A percentile compares a stretch with the other conserved stretches of the same genome.
Evolutionary conservation across 2,797 vertebrate species (phyloP).

Genomic region (Sebastes variabilis): DNA sequence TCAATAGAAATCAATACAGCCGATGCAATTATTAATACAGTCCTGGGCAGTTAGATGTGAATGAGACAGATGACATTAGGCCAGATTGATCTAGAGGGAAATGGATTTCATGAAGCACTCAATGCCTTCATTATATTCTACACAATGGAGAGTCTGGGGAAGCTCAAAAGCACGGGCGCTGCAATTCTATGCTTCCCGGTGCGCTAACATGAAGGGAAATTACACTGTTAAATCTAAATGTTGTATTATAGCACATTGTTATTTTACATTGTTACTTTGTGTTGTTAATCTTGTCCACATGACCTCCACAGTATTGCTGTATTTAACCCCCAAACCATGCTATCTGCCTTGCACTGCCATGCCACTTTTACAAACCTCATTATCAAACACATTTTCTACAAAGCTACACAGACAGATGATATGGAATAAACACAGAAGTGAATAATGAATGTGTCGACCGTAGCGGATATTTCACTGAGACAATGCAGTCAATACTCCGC

Average conservation of each 20-base stretch:
- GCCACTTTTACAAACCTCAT: not conserved
- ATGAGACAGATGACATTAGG: constrained; percentile 86
- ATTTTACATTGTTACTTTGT: not conserved
- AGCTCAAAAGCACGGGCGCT: constrained; percentile 32
- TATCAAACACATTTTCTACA: not conserved
- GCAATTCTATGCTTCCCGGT: constrained; percentile 42
- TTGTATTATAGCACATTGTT: constrained; percentile 10
- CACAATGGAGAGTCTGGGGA: constrained; percentile 64
- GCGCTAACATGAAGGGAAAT: constrained; percentile 34
- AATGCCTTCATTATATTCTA: constrained; percentile 80
- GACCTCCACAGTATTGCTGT: not conserved
- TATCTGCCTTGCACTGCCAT: not conserved
- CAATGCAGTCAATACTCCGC: constrained; percentile 50
- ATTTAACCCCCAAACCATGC: constrained; percentile 12
- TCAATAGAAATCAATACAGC: constrained; percentile 88
- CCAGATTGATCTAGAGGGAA: constrained; percentile 84
- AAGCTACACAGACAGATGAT: not conserved
- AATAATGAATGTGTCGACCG: constrained; percentile 1
- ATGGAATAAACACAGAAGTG: not conserved
- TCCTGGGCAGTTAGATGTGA: constrained; percentile 83
- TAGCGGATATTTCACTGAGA: constrained; percentile 36
- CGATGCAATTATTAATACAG: constrained; percentile 87
- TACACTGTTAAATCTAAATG: constrained; percentile 34
- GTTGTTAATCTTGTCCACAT: not conserved
- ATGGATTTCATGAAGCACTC: constrained; percentile 83